Percentiles rank a stretch among this genome's conserved stretches.
Conservation (phyloP, 2,888 invertebrate genomes). For the Microctonus brassicae region DNA sequence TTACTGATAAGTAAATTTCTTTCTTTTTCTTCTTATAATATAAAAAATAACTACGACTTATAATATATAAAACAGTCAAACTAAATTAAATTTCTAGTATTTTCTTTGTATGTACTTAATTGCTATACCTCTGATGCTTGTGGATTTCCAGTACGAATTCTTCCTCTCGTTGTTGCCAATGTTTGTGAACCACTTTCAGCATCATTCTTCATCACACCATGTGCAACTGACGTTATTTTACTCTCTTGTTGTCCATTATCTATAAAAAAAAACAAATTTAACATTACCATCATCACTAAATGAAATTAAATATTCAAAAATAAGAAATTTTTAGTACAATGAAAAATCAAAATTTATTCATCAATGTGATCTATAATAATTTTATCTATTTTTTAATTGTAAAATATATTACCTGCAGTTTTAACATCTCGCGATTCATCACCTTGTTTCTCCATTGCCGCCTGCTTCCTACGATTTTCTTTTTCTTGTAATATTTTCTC, state of each 20-base stretch:
- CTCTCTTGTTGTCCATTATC: conserved; percentile 53
- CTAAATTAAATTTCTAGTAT: background rate
- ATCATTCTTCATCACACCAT: conserved; percentile 55
- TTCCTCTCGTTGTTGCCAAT: conserved; percentile 50
- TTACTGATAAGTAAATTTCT: background rate
- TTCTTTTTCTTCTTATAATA: too few relatives aligned
- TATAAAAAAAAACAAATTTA: conserved; percentile 35
- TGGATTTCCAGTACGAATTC: conserved; percentile 54
- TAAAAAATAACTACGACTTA: background rate
- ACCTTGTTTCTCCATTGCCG: conserved; percentile 64
- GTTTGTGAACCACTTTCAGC: conserved; percentile 49
- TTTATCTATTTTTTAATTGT: conserved; percentile 1
- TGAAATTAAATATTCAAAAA: too few relatives aligned
- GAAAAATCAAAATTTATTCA: background rate
- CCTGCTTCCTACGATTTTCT: conserved; percentile 68
- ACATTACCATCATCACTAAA: background rate
- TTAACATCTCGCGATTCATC: conserved; percentile 53
- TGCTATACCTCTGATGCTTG: conserved; percentile 65
- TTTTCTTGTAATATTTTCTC: conserved; percentile 69
- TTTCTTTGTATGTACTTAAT: background rate
- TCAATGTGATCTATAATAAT: background rate
- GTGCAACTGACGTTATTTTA: conserved; percentile 48
- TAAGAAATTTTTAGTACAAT: background rate
- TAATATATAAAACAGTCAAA: background rate
- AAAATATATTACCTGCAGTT: conserved; percentile 47